Evolutionary conservation across 1,140 invertebrate species (phyloP).

Genomic region (Drosophila tsacasi): DNA sequence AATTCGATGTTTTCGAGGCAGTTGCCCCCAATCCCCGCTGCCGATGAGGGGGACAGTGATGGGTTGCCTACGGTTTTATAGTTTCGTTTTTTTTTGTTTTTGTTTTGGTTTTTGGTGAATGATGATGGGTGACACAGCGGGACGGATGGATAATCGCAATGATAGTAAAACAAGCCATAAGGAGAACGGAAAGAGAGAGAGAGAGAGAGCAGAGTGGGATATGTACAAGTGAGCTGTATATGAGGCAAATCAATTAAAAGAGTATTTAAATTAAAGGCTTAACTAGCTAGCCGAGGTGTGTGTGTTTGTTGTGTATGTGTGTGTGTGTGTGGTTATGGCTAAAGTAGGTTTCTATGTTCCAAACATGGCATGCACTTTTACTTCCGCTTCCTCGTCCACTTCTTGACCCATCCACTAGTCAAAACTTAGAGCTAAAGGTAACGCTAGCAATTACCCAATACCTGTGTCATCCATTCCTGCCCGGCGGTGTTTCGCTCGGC

Average conservation of each 20-base stretch:
- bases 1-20: conserved; percentile 85
- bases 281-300: conserved; percentile 42
- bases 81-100: conserved; percentile 12
- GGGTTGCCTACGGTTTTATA: conserved; percentile 57
- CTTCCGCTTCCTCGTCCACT: conserved; percentile 13
- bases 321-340: conserved; percentile 27
- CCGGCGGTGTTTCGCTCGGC: neutral
- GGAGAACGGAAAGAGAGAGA: conserved; percentile 39
- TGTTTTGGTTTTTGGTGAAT: conserved; percentile 34
- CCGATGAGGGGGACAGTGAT: conserved; percentile 32
- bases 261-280: conserved; percentile 49
- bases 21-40: conserved; percentile 40
- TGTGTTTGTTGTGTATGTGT: conserved; percentile 18
- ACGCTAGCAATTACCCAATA: conserved; percentile 27
- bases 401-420: conserved; percentile 17
- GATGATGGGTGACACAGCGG: conserved; percentile 63
- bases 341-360: conserved; percentile 76
- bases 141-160: conserved; percentile 59
- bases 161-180: conserved; percentile 53
- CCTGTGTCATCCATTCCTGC: conserved; percentile 2
- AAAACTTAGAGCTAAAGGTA: conserved; percentile 21
- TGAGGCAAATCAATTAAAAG: conserved; percentile 57
- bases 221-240: conserved; percentile 36
- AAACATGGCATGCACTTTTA: conserved; percentile 73
- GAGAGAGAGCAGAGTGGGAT: conserved; percentile 25